phyloP scores from a whole-genome alignment of 2,797 vertebrate genomes.

The Chelonia mydas region DNA sequence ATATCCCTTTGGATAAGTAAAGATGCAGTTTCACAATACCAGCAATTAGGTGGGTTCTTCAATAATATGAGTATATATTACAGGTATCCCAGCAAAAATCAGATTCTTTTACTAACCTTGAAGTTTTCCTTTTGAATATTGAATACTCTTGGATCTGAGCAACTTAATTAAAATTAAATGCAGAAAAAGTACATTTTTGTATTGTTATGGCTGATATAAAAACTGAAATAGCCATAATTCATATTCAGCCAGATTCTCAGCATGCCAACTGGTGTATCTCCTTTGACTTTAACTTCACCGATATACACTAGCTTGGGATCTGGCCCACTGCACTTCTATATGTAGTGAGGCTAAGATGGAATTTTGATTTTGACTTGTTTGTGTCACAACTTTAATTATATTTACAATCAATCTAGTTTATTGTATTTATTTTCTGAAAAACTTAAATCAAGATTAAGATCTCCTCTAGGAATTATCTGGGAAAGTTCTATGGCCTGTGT shows the following conservation, averaged over 20 bases:
- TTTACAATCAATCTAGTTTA: neutral
- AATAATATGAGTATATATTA: neutral
- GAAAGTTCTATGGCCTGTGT: neutral
- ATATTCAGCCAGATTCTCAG: neutral
- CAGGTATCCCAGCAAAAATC: neutral
- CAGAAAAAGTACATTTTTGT: neutral
- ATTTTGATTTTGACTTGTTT: neutral
- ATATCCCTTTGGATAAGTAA: neutral
- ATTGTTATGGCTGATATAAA: neutral
- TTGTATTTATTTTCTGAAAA: neutral
- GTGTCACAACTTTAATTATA: neutral
- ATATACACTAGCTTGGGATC: neutral
- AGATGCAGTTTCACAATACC: neutral
- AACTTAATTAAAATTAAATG: neutral
- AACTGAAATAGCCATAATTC: neutral
- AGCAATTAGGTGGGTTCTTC: neutral
- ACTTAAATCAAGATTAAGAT: neutral
- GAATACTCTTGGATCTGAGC: neutral
- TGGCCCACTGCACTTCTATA: neutral
- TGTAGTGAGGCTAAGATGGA: neutral
- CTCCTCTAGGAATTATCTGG: neutral
- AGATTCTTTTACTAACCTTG: neutral
- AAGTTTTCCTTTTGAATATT: neutral
- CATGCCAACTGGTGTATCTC: neutral
- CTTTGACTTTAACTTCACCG: neutral